Base-by-base conservation (phyloP, 2,797 vertebrate species). In the Poecilia wingei region DNA sequence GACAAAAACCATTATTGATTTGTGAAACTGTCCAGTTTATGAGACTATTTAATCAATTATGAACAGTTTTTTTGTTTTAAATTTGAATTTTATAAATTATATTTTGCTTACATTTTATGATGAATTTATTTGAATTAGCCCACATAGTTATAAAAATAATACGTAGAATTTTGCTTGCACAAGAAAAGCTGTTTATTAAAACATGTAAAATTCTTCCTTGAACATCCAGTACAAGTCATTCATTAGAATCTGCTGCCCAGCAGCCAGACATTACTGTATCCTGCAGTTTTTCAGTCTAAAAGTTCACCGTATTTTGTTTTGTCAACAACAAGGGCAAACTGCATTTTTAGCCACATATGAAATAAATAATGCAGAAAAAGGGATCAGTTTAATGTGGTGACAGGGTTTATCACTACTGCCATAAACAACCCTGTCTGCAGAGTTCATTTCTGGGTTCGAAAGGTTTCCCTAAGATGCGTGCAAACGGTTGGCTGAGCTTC, bases 391-490 rank as follows among this genome's bases (percentile, higher is more conserved):
- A 66, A 0, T 45, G 25, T 74, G 75, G 80, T 75, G 74, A 81
- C 76, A 80, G 80, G 74, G 81, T 87, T 72, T 51, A 78, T 66
- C 80, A 82, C 66, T 77, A 57, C 57, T 59, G 39, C 13, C 80
- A 79, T 73, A 43, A 79, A 45, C 47, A 49, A 46, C 59, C 69
- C 39, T 14, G 55, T 68, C 46, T 69, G 57, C 66, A 4, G 8
- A 75, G 81, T 88, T 83, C 75, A n/a, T 84, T 77, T 73, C 69
- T 12, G 55, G 46, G 14, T n/a, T 51, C 16, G 16, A 6, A 77
- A 22, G 22, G 79, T 72, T 82, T 83, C 66, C 81, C 84, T 93
- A 97, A 49, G 95, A 96, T 25, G 96, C 97, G 9, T 95, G 93
- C 39, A 92, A 89, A 20, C 97, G 87, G 88, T 89, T 92, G 87